Base-by-base conservation (phyloP, 2,797 vertebrate genomes). In the Cossypha heuglini region DNA sequence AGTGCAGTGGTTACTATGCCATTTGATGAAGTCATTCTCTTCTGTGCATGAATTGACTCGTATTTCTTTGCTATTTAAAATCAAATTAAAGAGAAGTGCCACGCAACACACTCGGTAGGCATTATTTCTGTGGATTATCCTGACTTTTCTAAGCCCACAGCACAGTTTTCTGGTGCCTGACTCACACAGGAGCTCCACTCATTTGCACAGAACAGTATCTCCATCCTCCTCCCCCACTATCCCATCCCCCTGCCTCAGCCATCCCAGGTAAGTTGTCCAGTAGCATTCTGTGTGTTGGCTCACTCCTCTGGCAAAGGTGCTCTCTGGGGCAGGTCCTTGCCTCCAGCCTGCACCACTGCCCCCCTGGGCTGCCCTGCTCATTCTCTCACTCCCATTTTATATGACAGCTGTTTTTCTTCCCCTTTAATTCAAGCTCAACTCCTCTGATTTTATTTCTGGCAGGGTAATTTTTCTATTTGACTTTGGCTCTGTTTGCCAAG, bases 21-120 rank as follows among this genome's bases (percentile, higher is more conserved):
- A 66, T 78, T 88, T 93, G 68, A 84, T 90, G 31, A 91, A 74
- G 38, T 86, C 26, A 80, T 78, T 69, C 10, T 62, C 61, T 77
- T 91, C 57, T 58, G 5, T 78, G 88, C 62, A 58, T 64, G 38
- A 95, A 74, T 24, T 95, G 91, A 91, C 42, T 94, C 62, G 40
- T 61, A 57, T 79, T 91, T 82, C 63, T 91, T 87, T 74, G 52
- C 87, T 90, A 80, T 95, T 95, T 93, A 91, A 94, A 95, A 83
- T 57, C 64, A 42, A 43, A 31, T 43, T 20, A 22, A 87, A 87
- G 77, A 69, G 69, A 74, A 75, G 52, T 67, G 37, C 67, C 57
- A 77, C 0, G 0, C 42, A 74, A 7, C 2, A 8, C 77, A 38
- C 13, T 38, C 2, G 0, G 33, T 16, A 76, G 86, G 67, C 67